Evolutionary conservation across 2,888 invertebrate species (phyloP), one percentile per base, ranked within the genome.

Genomic region (Sinohyriopsis cumingii): DNA sequence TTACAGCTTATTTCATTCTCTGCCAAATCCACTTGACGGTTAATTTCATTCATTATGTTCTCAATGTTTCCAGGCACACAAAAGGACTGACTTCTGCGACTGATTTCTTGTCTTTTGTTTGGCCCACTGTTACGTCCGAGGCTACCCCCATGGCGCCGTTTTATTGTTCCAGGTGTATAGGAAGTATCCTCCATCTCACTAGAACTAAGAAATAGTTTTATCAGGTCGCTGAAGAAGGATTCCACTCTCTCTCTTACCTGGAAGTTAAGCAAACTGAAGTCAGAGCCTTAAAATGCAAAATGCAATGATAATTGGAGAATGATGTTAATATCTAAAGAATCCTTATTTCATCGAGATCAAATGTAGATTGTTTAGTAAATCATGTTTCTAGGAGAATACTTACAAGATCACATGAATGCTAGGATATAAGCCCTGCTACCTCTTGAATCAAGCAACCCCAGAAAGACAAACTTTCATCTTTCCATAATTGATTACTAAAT

Each of bases 161-260:
- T 82, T 19, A 82, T 81, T 55, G 81, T 77, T 25, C 78, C 80
- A n/a, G 82, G 82, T n/a, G 70, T 80, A 59, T 80, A 81, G 22
- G 65, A 67, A 9, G n/a, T 63, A 19, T 79, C 76, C 25, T 72
- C 69, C 1, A 59, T 66, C 53, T 75, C 70, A 20, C 76, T 70
- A 53, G 72, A 72, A 53, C 70, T 72, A n/a, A 71, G 63, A 64
- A 84, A 77, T 65, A 80, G 68, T 62, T 75, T 74, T 75, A 85
- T 85, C 55, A 87, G 70, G 55, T 87, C 84, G 55, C 75, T 73
- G 71, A 86, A 86, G 73, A 87, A 87, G 19, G 79, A 77, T 66
- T 74, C 73, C 12, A 83, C 84, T 63, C 87, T 77, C 22, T 81
- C 77, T 68, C 78, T 76, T 18, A 87, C 73, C 87, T 87, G 70